Conservation (phyloP, 2,113 vertebrate species). For the Chaetops frenatus region DNA sequence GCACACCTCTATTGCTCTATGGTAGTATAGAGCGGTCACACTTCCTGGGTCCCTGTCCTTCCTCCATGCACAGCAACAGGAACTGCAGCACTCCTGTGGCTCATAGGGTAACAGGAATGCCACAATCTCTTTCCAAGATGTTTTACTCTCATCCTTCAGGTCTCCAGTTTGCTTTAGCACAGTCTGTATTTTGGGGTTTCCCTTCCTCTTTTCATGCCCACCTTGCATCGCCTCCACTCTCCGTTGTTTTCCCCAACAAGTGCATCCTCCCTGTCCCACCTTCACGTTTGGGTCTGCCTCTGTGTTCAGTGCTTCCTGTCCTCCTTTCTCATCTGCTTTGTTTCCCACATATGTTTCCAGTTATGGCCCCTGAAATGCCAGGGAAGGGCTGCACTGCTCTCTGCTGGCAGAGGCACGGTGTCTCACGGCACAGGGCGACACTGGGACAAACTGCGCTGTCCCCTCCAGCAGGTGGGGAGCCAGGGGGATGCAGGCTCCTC, state of each 20-base stretch:
- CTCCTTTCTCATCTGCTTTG: not conserved
- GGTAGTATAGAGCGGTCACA: not conserved
- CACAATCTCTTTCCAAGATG: not conserved
- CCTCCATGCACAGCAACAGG: not conserved
- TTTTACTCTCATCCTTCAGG: not conserved
- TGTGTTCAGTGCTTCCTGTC: not conserved
- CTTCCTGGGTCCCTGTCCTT: not conserved
- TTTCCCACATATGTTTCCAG: not conserved
- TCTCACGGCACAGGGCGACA: accelerated
- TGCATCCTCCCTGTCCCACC: not conserved
- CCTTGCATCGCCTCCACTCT: not conserved
- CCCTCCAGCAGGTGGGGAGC: accelerated
- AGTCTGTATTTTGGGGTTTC: not conserved
- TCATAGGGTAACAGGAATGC: not conserved
- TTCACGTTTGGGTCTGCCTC: not conserved
- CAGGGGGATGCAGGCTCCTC: not conserved
- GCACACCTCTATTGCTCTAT: accelerated
- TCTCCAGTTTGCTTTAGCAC: not conserved
- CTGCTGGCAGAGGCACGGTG: not conserved
- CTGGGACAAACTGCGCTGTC: accelerated
- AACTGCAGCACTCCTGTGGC: not conserved
- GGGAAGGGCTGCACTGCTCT: not conserved
- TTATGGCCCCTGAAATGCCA: not conserved
- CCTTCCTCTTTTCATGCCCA: not conserved
- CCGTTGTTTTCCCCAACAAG: not conserved